These are phyloP conservation scores for Drosophila asahinai DNA, from an alignment of 1,140 invertebrate species.

Conservation along the genomic window DNA sequence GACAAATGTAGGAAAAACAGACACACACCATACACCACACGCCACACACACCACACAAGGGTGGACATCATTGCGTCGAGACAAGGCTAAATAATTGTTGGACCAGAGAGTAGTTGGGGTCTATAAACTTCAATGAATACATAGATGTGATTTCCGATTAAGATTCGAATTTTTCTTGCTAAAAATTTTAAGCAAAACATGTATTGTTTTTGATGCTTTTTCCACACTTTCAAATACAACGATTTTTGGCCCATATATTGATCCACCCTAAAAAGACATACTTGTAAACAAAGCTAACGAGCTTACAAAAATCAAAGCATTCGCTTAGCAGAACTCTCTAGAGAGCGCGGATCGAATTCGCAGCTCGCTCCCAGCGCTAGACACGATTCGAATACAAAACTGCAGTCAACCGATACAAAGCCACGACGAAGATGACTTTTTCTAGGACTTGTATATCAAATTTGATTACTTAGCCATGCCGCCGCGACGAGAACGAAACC, in stretches of 20 bases:
- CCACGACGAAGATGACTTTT: conserved; percentile 50
- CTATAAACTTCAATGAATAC: background rate
- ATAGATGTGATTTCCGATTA: background rate
- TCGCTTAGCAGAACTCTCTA: conserved; percentile 59
- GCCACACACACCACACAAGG: conserved; percentile 9
- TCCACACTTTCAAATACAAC: background rate
- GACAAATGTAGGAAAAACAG: conserved; percentile 36
- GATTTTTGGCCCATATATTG: background rate
- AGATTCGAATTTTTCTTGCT: background rate
- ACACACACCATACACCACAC: conserved; percentile 24
- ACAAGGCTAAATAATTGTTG: conserved; percentile 1
- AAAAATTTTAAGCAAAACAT: background rate
- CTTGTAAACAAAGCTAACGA: conserved; percentile 50
- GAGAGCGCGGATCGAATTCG: conserved; percentile 69
- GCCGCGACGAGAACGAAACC: conserved; percentile 46
- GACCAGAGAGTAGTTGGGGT: background rate
- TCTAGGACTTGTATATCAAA: conserved; percentile 50
- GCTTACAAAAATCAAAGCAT: conserved; percentile 66
- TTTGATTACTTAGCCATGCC: conserved; percentile 44
- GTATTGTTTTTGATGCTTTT: background rate
- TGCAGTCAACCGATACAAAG: conserved; percentile 17
- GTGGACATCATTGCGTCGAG: conserved; percentile 17
- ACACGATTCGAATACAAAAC: conserved; percentile 25
- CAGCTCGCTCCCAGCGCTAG: conserved; percentile 43
- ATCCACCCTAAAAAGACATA: conserved; percentile 13